These are phyloP conservation scores for Pseudococcus jackbeardsleyi DNA, from an alignment of 2,888 invertebrate genomes.

Conservation along the genomic window DNA sequence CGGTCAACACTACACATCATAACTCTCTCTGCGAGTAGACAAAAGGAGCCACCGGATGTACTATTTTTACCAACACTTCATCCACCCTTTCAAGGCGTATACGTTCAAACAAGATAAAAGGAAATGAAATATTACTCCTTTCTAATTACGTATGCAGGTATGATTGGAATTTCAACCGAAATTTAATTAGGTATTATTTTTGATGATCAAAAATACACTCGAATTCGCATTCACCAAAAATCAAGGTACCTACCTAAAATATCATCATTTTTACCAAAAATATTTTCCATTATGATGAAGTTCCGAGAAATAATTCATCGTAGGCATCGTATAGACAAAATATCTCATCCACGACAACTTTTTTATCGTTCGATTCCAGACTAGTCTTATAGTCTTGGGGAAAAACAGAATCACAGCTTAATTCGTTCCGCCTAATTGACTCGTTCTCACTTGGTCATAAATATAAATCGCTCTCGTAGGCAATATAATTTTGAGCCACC, in stretches of 20 bases:
- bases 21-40: constrained; percentile 25
- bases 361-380: neutral
- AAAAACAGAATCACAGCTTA: neutral
- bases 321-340: neutral
- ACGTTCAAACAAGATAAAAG: constrained; percentile 8
- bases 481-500: constrained; percentile 7
- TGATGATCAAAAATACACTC: too few species aligned
- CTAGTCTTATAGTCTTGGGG: neutral
- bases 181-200: neutral
- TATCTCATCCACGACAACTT: neutral
- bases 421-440: constrained; percentile 30
- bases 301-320: too few species aligned
- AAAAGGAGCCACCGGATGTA: constrained; percentile 50
- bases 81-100: constrained; percentile 15
- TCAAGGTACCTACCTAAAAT: too few species aligned
- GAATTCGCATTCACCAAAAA: too few species aligned
- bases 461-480: neutral
- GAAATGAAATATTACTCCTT: constrained; percentile 18
- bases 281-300: too few species aligned
- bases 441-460: neutral
- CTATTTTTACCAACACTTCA: constrained; percentile 50
- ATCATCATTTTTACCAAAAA: too few species aligned
- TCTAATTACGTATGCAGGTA: neutral
- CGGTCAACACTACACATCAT: constrained; percentile 2
- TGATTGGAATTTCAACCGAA: neutral